A percentile compares a stretch with the other conserved stretches of the same genome.
Conservation (phyloP, 92 coral and sea anemone genomes). For the Pocillopora grandis region DNA sequence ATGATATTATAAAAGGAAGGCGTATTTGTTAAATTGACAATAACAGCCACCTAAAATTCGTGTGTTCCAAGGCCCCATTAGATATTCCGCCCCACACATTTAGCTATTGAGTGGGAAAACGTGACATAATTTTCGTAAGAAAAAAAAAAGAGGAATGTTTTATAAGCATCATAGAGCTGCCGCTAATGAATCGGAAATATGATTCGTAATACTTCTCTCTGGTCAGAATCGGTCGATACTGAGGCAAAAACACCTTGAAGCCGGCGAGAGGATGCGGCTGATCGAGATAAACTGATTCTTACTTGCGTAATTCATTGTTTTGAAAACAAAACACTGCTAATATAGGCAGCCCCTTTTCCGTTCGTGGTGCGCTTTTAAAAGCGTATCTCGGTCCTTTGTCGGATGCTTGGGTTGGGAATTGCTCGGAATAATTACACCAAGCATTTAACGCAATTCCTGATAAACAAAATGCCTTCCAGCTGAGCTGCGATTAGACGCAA, state of each 20-base stretch:
- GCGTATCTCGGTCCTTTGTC: background rate
- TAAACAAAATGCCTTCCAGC: slow-evolving; percentile 15
- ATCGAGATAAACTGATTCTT: slow-evolving; percentile 13
- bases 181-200: background rate
- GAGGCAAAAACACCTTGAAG: slow-evolving; percentile 12
- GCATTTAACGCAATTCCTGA: slow-evolving; percentile 1
- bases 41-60: slow-evolving; percentile 3
- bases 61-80: background rate
- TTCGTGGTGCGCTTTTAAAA: background rate
- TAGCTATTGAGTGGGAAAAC: background rate
- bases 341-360: slow-evolving; percentile 2
- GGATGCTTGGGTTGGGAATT: background rate
- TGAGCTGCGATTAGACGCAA: slow-evolving; percentile 17
- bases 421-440: slow-evolving; percentile 9
- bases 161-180: background rate
- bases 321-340: background rate
- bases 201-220: background rate
- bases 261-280: background rate
- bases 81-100: background rate
- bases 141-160: background rate
- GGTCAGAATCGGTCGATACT: background rate
- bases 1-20: background rate
- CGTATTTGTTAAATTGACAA: slow-evolving; percentile 6
- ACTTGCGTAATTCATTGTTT: background rate
- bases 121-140: background rate